Base-by-base conservation (phyloP, 2,888 invertebrate species). In the Lithophane ornitopus region DNA sequence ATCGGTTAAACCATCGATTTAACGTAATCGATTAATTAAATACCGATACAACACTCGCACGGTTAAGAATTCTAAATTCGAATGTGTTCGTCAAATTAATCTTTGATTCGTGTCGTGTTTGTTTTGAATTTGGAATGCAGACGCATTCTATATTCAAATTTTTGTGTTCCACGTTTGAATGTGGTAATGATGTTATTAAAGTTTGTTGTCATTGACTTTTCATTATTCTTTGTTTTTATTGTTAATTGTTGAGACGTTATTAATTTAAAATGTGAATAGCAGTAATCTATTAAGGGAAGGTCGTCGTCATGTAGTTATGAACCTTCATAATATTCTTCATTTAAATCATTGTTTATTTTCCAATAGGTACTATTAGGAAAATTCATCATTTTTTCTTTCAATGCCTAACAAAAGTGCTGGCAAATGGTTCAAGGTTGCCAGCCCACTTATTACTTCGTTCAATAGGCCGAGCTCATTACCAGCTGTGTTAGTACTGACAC, bases 1-100 rank as follows among this genome's bases (percentile, higher is more conserved):
- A 93, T 92, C 90, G 91, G 87, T 89, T 69, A 81, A 86, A 86
- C 87, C 85, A 82, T 85, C 75, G 75, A 81, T 80, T 67, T 59
- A 84, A 80, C 71, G 56, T 80, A 78, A 88, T 85, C 78, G 80
- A 85, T 84, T 81, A 78, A 80, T 81, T 74, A 82, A 61, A 70
- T 80, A 79, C 73, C 78, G 66, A 79, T 83, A 78, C 75, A 78
- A 81, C 80, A 68, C 76, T 74, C 69, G 70, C n/a, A 76, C 46
- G 76, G 59, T 67, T 74, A 79, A 81, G 81, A 87, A 90, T 90
- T 89, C 88, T 86, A 79, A 85, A 88, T 90, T 84, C 84, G 82
- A 88, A 87, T 67, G 39, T 74, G 85, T 87, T 84, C 87, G 82
- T 85, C 82, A 90, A 89, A 79, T 81, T 76, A 80, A 82, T 87